Percentiles rank a stretch among this genome's conserved stretches.
phyloP scores from a whole-genome alignment of 2,113 vertebrate species.

The Sebastes fasciatus region DNA sequence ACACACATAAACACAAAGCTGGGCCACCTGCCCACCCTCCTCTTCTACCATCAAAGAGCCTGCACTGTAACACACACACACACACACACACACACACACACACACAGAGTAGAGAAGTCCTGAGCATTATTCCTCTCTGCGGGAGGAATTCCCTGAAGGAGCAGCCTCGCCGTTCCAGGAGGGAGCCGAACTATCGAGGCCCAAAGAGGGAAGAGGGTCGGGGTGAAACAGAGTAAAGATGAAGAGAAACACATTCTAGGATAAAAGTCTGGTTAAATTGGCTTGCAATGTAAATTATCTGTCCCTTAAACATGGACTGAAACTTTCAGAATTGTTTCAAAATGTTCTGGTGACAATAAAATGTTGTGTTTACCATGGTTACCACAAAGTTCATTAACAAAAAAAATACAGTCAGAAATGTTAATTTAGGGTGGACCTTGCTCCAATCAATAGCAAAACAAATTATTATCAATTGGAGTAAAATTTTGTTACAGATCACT shows the following conservation, averaged over 20 bases:
- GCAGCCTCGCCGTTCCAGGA: conserved; percentile 55
- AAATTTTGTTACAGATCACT: background rate
- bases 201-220: conserved; percentile 32
- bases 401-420: background rate
- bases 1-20: conserved; percentile 70
- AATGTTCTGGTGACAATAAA: background rate
- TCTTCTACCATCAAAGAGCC: conserved; percentile 73
- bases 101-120: conserved; percentile 51
- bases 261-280: background rate
- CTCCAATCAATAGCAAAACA: too few species aligned
- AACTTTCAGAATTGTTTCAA: background rate
- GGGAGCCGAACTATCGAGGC: conserved; percentile 50
- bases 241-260: conserved; percentile 2
- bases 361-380: background rate
- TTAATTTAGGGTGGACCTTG: too few species aligned
- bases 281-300: background rate
- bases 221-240: conserved; percentile 44
- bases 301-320: background rate
- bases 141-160: conserved; percentile 79
- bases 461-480: background rate
- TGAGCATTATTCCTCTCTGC: conserved; percentile 77
- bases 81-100: conserved; percentile 4
- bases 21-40: conserved; percentile 67
- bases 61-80: conserved; percentile 31
- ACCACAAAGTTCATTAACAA: background rate